These are phyloP conservation scores for Mormyrus hasselquistii DNA, from an alignment of 2,797 vertebrate genomes.

Conservation along the genomic window DNA sequence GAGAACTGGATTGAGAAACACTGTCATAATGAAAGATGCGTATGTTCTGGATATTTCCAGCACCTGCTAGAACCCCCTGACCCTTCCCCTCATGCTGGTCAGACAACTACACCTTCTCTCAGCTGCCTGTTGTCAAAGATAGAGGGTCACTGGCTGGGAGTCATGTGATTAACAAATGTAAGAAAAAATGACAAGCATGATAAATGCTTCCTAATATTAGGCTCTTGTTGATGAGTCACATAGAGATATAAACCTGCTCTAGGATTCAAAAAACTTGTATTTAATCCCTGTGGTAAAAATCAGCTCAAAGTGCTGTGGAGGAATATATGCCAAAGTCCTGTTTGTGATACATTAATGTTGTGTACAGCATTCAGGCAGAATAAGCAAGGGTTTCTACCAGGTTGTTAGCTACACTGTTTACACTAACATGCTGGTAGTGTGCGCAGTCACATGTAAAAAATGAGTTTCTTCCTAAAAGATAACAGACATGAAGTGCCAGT, in stretches of 20 bases:
- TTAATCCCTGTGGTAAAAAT: background rate
- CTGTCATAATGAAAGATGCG: background rate
- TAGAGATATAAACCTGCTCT: background rate
- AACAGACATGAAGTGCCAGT: background rate
- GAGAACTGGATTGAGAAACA: background rate
- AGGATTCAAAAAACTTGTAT: background rate
- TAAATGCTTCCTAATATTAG: background rate
- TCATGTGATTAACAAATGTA: background rate
- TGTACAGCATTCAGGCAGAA: background rate
- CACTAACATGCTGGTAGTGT: background rate
- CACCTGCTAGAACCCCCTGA: background rate
- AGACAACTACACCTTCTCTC: conserved; percentile 13
- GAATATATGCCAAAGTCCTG: background rate
- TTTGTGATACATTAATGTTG: background rate
- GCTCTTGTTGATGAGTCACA: background rate
- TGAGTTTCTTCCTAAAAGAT: conserved; percentile 12
- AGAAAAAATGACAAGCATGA: background rate
- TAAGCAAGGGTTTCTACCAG: background rate
- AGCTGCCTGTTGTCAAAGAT: background rate
- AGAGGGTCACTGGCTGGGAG: background rate
- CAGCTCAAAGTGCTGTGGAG: background rate
- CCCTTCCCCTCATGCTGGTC: background rate
- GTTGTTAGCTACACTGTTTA: background rate
- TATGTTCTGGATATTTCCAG: background rate
- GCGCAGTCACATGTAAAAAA: background rate